Percentiles rank a stretch among this genome's conserved stretches.
phyloP scores from a whole-genome alignment of 2,113 vertebrate genomes.

The Paradoxurus hermaphroditus region DNA sequence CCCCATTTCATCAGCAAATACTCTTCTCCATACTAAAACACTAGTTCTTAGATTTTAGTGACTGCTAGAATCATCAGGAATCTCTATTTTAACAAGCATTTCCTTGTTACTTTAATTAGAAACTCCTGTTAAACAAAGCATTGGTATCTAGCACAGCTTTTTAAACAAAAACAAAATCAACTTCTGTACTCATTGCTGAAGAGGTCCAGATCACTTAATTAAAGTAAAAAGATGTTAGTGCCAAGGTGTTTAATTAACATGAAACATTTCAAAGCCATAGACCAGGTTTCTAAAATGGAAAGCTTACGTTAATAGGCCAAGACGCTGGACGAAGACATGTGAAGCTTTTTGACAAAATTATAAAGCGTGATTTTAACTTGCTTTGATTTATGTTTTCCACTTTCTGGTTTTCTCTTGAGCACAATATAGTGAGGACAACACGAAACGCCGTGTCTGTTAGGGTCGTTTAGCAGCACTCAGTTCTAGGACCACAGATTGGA shows the following conservation, averaged over 20 bases:
- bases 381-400: not conserved
- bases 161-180: not conserved
- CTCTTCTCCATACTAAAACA: not conserved
- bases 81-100: not conserved
- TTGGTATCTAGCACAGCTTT: not conserved
- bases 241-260: not conserved
- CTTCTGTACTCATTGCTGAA: not conserved
- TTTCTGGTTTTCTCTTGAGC: not conserved
- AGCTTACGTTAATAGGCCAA: not conserved
- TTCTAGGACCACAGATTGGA: not conserved
- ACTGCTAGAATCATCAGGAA: not conserved
- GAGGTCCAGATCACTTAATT: not conserved
- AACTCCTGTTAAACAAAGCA: not conserved
- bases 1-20: not conserved
- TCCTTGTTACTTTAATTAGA: slow-evolving; percentile 25
- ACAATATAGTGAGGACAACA: not conserved
- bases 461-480: not conserved
- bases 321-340: not conserved
- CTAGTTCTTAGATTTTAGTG: not conserved
- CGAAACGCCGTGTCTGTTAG: not conserved
- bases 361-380: not conserved
- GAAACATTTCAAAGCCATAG: not conserved
- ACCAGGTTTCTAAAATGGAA: not conserved
- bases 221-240: not conserved
- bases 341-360: not conserved